Evolutionary conservation across 2,888 invertebrate species (phyloP).

Genomic region (Osedax fenrisi): DNA sequence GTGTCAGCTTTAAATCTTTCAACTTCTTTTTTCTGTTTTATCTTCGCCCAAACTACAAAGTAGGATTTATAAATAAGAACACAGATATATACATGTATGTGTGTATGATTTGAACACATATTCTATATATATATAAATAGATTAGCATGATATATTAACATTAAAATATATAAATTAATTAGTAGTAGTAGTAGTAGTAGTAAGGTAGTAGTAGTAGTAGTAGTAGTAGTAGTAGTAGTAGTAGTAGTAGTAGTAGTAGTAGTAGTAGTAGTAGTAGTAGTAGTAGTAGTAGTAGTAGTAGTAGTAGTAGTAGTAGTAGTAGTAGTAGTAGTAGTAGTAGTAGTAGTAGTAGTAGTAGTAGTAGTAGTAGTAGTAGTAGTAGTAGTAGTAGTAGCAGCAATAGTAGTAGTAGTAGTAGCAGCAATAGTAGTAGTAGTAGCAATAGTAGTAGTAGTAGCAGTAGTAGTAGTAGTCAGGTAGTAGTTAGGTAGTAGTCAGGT

Average conservation of each 20-base stretch:
- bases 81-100: no score
- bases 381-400: background rate
- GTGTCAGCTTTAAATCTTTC: conserved; percentile 86
- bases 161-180: no score
- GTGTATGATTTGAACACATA: no score
- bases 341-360: background rate
- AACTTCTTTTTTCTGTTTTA: conserved; percentile 83
- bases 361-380: background rate
- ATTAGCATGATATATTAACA: no score
- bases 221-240: background rate
- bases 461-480: no score
- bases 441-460: background rate
- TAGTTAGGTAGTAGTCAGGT: no score
- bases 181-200: background rate
- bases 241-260: background rate
- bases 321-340: background rate
- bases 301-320: background rate
- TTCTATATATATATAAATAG: no score
- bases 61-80: no score
- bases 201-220: background rate
- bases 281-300: background rate
- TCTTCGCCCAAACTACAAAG: conserved; percentile 82
- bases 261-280: background rate
- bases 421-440: background rate
- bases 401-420: background rate